Evolutionary conservation across 2,888 invertebrate species (phyloP), one percentile per base, ranked within the genome.

Genomic region (Drosophila robusta): DNA sequence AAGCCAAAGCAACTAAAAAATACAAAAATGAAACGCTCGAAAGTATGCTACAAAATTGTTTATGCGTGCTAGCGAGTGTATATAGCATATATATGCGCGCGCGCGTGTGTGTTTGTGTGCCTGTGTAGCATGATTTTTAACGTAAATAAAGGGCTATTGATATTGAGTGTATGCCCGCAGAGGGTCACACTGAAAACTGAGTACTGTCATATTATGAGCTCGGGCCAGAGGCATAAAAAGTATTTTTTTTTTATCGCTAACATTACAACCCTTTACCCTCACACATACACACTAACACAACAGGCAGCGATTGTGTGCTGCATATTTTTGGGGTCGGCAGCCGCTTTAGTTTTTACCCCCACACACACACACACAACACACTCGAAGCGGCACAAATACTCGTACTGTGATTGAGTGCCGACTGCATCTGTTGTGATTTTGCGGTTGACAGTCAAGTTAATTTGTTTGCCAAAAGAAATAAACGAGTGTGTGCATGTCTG

Each of bases 371-470:
- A 56, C 46, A 54, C 24, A 63, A 49, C 61, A 58, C 68, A 75
- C 80, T 80, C 60, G 66, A 80, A 75, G 65, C 63, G 62, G 61
- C 72, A 79, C 76, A 72, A 70, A 81, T 74, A 72, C 68, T 56
- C 63, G 44, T 39, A 62, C 71, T 50, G 69, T 77, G 82, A 82
- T 82, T 82, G 82, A 82, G 85, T 81, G 85, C 47, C 77, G 74
- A 73, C 85, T 82, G 82, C 82, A 84, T 84, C 85, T 82, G 85
- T 82, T 84, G 75, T 82, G 85, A 84, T 82, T 84, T 84, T 82
- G 82, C 82, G 85, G 82, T 81, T 82, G 85, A 84, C 82, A 82
- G 82, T 82, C 72, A 67, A 84, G 79, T 84, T 84, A 84, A 82
- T 82, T 82, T 81, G 70, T 68, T 77, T 66, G 63, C 75, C 69